Conservation (phyloP, 2,797 vertebrate species). For the Rousettus madagascariensis region DNA sequence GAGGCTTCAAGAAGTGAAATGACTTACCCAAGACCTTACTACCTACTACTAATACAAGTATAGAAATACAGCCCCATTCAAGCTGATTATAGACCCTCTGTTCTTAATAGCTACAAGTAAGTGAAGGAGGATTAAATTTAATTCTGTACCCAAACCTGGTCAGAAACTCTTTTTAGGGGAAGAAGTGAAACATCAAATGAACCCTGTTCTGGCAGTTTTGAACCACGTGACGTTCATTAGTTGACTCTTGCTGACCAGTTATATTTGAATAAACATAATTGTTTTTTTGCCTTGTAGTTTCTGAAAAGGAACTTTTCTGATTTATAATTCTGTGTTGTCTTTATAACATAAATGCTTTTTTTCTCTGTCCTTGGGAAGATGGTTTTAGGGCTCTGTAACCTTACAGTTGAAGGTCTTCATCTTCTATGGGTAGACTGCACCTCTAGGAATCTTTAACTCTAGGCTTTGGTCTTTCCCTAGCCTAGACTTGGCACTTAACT, state of each 20-base stretch:
- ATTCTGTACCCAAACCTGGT: neutral
- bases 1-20: constrained; percentile 32
- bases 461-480: neutral
- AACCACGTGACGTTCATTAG: neutral
- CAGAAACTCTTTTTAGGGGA: constrained; percentile 17
- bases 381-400: neutral
- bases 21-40: neutral
- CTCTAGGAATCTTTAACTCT: neutral
- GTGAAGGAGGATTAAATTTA: neutral
- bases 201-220: neutral
- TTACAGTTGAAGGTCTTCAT: neutral
- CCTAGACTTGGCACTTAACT: neutral
- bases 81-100: neutral
- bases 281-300: neutral
- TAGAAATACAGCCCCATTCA: neutral
- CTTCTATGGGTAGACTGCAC: neutral
- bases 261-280: constrained; percentile 26
- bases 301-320: neutral
- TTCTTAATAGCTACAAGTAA: neutral
- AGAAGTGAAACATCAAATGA: neutral
- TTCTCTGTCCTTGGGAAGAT: neutral
- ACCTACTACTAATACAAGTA: neutral
- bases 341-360: neutral
- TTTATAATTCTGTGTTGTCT: neutral
- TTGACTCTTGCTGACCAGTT: constrained; percentile 10